Percentiles rank a stretch among this genome's conserved stretches.
Conservation (phyloP, 2,797 vertebrate species). For the Schizopygopsis pylzovi region DNA sequence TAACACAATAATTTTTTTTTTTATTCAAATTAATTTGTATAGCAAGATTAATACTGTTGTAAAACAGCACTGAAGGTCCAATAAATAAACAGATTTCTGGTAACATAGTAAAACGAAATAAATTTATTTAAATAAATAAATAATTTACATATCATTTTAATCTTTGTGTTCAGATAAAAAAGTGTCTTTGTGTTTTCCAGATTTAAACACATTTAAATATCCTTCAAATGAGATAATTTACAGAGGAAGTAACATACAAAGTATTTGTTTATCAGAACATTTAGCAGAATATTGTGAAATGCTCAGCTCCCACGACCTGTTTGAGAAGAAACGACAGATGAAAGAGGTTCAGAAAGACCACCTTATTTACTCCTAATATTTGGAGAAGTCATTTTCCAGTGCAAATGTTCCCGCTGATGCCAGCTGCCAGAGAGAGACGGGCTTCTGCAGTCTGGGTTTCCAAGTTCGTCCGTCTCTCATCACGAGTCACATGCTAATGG, state of each 20-base stretch:
- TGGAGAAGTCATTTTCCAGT: slow-evolving; percentile 62
- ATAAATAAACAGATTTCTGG: neutral
- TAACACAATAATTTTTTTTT: too few relatives aligned
- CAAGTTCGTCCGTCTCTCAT: slow-evolving; percentile 51
- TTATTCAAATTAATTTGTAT: neutral
- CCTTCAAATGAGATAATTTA: neutral
- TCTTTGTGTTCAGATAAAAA: neutral
- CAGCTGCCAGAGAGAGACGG: slow-evolving; percentile 35
- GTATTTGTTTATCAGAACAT: neutral
- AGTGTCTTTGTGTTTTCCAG: neutral
- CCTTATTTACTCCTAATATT: slow-evolving; percentile 34
- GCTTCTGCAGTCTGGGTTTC: slow-evolving; percentile 32
- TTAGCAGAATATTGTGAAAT: neutral
- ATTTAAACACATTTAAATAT: neutral
- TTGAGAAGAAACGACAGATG: neutral
- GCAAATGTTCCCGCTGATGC: slow-evolving; percentile 66
- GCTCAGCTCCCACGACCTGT: neutral
- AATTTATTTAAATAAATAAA: neutral
- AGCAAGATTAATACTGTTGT: neutral
- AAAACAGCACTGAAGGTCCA: neutral
- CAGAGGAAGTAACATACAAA: neutral
- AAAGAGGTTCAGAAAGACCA: slow-evolving; percentile 4
- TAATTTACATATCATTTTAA: neutral
- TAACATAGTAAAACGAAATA: neutral
- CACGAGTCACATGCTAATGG: slow-evolving; percentile 52